Percentiles rank a stretch among this genome's conserved stretches.
Conservation (phyloP, 2,113 vertebrate species). For the Anhinga anhinga region DNA sequence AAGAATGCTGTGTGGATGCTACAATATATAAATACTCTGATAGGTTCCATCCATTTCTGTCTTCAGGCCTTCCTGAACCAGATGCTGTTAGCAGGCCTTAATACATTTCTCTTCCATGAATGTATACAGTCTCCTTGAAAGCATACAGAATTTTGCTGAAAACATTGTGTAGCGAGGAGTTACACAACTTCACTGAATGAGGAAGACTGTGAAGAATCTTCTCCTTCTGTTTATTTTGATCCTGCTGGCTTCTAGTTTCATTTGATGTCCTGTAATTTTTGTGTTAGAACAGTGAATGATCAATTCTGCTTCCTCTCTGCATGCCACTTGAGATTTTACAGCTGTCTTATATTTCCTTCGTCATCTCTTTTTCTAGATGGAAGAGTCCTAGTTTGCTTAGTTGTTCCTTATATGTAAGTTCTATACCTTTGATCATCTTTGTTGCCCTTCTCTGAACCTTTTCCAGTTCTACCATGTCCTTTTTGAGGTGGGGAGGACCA, state of each 20-base stretch:
- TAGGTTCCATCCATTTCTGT: neutral
- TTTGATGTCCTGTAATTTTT: neutral
- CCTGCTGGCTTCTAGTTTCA: neutral
- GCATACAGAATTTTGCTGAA: neutral
- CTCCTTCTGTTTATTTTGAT: neutral
- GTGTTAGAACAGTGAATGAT: neutral
- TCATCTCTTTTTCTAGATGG: constrained; percentile 52
- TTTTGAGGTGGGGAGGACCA: constrained; percentile 63
- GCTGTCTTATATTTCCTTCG: constrained; percentile 35
- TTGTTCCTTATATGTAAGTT: constrained; percentile 53
- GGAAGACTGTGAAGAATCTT: constrained; percentile 6
- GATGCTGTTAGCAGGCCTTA: neutral
- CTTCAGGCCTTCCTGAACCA: neutral
- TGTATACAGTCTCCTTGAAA: neutral
- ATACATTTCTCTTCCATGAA: neutral
- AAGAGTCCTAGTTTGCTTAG: constrained; percentile 59
- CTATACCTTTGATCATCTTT: constrained; percentile 62
- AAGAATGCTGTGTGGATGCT: neutral
- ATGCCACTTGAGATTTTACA: constrained; percentile 26
- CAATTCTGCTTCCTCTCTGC: constrained; percentile 5
- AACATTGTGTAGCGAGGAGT: neutral
- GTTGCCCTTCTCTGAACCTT: constrained; percentile 64
- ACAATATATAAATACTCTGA: neutral
- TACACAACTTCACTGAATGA: neutral
- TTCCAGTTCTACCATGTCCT: constrained; percentile 66